Conservation (phyloP, 2,888 invertebrate species). For the Ryuthela nishihirai region DNA sequence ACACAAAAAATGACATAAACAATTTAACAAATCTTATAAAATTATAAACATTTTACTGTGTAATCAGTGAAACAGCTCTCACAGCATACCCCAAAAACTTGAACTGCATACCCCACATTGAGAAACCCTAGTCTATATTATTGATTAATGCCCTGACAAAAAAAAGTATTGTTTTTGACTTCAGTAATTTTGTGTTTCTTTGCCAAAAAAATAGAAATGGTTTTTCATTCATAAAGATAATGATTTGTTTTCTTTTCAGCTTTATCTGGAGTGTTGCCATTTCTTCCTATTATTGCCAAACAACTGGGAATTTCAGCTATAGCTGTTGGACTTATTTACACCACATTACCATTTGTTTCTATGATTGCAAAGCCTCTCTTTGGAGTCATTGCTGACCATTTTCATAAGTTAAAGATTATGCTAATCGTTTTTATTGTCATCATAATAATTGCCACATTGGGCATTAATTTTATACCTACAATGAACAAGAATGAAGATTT, state of each 20-base stretch:
- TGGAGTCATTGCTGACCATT: constrained; percentile 40
- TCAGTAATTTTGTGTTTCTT: too few species aligned
- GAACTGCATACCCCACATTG: too few species aligned
- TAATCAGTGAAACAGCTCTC: too few species aligned
- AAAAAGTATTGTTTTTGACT: neutral
- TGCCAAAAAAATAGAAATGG: too few species aligned
- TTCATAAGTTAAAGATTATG: constrained; percentile 20
- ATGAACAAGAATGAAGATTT: too few species aligned
- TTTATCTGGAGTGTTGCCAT: constrained; percentile 39
- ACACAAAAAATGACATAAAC: too few species aligned
- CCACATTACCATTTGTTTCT: constrained; percentile 39
- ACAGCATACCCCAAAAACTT: too few species aligned
- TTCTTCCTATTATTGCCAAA: constrained; percentile 35
- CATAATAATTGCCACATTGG: constrained; percentile 21
- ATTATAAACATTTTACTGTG: too few species aligned
- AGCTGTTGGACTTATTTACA: constrained; percentile 37
- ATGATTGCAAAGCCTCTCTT: constrained; percentile 38
- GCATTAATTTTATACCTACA: too few species aligned
- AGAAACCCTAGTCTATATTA: too few species aligned
- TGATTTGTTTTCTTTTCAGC: constrained; percentile 11
- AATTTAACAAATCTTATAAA: too few species aligned
- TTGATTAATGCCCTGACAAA: neutral
- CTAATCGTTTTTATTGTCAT: constrained; percentile 19
- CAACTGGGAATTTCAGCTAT: constrained; percentile 37
- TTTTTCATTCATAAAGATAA: neutral